Percentiles rank a stretch among this genome's conserved stretches.
Evolutionary conservation across 2,113 vertebrate species (phyloP).

Genomic region (Dromaius novaehollandiae): DNA sequence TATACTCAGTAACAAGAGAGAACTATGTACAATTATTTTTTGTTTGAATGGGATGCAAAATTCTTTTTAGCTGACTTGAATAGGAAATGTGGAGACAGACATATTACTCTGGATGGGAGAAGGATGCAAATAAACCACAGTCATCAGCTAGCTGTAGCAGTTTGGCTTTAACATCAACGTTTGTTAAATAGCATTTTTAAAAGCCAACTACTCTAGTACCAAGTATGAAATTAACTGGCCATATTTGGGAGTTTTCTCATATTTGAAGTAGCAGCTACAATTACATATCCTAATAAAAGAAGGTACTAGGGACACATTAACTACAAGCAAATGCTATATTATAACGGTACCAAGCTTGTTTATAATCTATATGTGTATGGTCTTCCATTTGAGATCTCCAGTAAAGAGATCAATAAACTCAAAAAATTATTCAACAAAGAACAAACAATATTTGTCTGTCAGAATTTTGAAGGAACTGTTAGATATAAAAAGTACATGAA

Average conservation of each 20-base stretch:
- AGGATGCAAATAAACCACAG: background rate
- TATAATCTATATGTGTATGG: background rate
- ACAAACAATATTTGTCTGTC: background rate
- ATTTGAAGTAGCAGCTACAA: background rate
- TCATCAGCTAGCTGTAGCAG: background rate
- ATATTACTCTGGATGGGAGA: background rate
- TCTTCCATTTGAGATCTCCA: background rate
- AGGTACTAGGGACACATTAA: background rate
- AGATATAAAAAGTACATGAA: background rate
- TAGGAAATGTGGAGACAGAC: background rate
- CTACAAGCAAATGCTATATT: background rate
- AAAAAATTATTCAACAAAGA: background rate
- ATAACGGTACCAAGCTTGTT: background rate
- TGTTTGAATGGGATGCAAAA: background rate
- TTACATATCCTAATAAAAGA: background rate
- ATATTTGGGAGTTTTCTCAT: background rate
- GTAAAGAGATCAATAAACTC: background rate
- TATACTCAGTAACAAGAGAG: background rate
- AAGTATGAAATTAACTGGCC: background rate
- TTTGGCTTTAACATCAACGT: background rate
- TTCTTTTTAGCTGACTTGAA: background rate
- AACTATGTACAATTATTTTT: background rate
- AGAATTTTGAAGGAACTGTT: background rate
- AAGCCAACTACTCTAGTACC: background rate
- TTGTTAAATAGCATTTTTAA: background rate